Evolutionary conservation across 2,888 invertebrate genomes (phyloP).

Genomic region (Margaritifera margaritifera): DNA sequence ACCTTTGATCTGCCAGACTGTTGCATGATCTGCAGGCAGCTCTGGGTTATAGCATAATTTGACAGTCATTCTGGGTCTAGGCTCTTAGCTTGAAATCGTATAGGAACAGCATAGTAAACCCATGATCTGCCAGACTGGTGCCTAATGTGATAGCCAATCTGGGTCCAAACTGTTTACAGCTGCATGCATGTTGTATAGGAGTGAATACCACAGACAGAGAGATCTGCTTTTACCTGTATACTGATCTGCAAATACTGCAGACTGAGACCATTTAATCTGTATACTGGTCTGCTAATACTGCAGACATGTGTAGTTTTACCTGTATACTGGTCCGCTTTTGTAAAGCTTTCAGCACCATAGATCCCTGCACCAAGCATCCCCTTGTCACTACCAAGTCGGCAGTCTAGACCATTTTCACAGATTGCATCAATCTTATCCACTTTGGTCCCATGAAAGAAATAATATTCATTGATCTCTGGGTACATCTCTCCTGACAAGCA

Average conservation of each 20-base stretch:
- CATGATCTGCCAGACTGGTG: no score
- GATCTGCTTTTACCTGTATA: conserved; percentile 35
- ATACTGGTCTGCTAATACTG: conserved; percentile 35
- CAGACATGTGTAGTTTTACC: conserved; percentile 19
- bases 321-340: conserved; percentile 59
- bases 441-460: conserved; percentile 58
- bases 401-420: conserved; percentile 44
- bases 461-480: conserved; percentile 50
- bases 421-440: conserved; percentile 37
- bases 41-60: no score
- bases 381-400: conserved; percentile 28
- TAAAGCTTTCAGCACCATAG: conserved; percentile 55
- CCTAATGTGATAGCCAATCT: no score
- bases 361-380: conserved; percentile 55
- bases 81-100: no score
- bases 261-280: conserved; percentile 15
- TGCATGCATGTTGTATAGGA: conserved; percentile 4
- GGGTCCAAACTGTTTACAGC: conserved; percentile 1
- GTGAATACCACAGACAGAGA: neutral
- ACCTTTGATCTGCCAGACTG: no score
- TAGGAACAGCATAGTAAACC: no score
- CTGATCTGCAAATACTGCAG: conserved; percentile 31
- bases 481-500: conserved; percentile 23
- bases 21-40: no score
- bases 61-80: no score